A percentile compares a stretch with the other conserved stretches of the same genome.
These are phyloP conservation scores for Varanus salvator DNA, from an alignment of 2,113 vertebrate species.

Conservation along the genomic window DNA sequence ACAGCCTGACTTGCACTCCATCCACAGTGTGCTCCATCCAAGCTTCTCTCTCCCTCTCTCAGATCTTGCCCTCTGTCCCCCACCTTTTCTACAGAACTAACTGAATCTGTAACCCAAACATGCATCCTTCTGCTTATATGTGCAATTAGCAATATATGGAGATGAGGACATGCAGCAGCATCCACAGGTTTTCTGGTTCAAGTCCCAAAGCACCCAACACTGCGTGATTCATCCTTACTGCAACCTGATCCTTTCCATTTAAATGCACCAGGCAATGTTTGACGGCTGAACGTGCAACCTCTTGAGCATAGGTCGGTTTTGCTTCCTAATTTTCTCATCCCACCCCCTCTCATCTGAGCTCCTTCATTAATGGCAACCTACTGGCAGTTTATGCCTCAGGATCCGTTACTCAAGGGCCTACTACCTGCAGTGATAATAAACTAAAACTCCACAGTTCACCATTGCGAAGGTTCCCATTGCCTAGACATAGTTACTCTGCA, in stretches of 20 bases:
- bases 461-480: neutral
- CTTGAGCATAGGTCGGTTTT: neutral
- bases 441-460: neutral
- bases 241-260: neutral
- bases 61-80: too few species aligned
- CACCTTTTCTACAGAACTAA: too few species aligned
- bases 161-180: too few species aligned
- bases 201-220: neutral
- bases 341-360: slow-evolving; percentile 7
- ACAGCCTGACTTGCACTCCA: too few species aligned
- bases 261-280: neutral
- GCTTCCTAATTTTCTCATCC: neutral
- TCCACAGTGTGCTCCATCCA: too few species aligned
- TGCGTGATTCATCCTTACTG: neutral
- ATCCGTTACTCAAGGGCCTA: neutral
- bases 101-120: too few species aligned
- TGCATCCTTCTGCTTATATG: too few species aligned
- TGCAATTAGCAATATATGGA: too few species aligned
- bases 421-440: neutral
- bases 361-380: neutral
- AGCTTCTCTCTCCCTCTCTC: too few species aligned
- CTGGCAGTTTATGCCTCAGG: neutral
- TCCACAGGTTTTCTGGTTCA: too few species aligned
- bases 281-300: neutral
- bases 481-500: neutral